A percentile compares a stretch with the other conserved stretches of the same genome.
Conservation (phyloP, 2,888 invertebrate species). For the Dendrolimus houi region DNA sequence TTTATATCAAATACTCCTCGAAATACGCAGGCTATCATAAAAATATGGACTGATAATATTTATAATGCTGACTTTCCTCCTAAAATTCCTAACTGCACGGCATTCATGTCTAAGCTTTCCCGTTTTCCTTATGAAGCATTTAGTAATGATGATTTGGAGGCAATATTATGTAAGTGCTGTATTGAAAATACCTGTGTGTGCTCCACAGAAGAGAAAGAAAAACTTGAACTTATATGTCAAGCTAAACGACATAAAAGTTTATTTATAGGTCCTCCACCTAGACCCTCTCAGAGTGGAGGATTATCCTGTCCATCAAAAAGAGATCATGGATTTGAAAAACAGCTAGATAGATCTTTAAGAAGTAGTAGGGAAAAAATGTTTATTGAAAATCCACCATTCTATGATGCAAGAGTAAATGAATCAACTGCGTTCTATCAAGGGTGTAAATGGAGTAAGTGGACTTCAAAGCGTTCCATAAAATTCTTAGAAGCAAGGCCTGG, state of each 20-base stretch:
- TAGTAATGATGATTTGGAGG: conserved; percentile 41
- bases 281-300: conserved; percentile 20
- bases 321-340: conserved; percentile 28
- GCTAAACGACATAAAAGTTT: conserved; percentile 32
- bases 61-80: conserved; percentile 23
- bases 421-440: conserved; percentile 49
- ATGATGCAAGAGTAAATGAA: conserved; percentile 38
- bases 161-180: conserved; percentile 48
- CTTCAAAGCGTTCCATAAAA: conserved; percentile 25
- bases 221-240: conserved; percentile 31
- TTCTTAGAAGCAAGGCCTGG: conserved; percentile 32
- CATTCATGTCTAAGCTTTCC: conserved; percentile 41
- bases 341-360: conserved; percentile 22
- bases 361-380: conserved; percentile 15
- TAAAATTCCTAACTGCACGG: conserved; percentile 42
- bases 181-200: conserved; percentile 42
- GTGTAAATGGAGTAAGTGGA: conserved; percentile 60
- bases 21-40: conserved; percentile 15
- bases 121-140: conserved; percentile 51
- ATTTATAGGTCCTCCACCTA: conserved; percentile 39
- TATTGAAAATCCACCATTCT: conserved; percentile 39
- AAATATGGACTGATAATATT: conserved; percentile 45
- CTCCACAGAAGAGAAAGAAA: conserved; percentile 20
- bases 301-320: conserved; percentile 32
- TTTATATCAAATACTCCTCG: conserved; percentile 46